Conservation (phyloP, 2,113 vertebrate species). For the Melanerpes formicivorus region DNA sequence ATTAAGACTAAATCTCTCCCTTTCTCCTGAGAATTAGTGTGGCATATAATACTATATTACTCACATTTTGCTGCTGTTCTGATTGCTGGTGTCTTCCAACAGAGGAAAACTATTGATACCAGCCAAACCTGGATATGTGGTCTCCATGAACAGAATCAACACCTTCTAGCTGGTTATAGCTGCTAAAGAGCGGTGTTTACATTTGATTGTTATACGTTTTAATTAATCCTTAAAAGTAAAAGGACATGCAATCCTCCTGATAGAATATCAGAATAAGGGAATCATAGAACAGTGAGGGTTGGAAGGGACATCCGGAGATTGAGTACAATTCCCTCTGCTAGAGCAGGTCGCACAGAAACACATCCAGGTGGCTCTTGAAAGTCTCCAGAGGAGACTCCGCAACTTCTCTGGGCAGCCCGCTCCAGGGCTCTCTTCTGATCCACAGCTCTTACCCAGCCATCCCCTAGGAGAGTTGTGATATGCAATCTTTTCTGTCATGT, state of each 20-base stretch:
- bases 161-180: background rate
- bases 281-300: too few species aligned
- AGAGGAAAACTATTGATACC: background rate
- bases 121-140: rapidly evolving
- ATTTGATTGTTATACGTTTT: background rate
- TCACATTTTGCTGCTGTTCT: background rate
- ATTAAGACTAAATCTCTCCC: background rate
- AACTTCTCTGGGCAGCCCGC: too few species aligned
- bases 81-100: background rate
- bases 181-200: rapidly evolving
- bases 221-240: background rate
- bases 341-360: too few species aligned
- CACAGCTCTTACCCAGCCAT: rapidly evolving
- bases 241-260: background rate
- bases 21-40: background rate
- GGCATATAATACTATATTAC: background rate
- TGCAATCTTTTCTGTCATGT: background rate
- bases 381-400: too few species aligned
- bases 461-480: background rate
- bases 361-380: too few species aligned
- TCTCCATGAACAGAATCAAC: background rate
- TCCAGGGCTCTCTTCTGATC: background rate
- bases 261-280: background rate
- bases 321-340: too few species aligned
- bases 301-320: too few species aligned